phyloP scores from a whole-genome alignment of 2,113 vertebrate genomes.

The Helogale parvula region DNA sequence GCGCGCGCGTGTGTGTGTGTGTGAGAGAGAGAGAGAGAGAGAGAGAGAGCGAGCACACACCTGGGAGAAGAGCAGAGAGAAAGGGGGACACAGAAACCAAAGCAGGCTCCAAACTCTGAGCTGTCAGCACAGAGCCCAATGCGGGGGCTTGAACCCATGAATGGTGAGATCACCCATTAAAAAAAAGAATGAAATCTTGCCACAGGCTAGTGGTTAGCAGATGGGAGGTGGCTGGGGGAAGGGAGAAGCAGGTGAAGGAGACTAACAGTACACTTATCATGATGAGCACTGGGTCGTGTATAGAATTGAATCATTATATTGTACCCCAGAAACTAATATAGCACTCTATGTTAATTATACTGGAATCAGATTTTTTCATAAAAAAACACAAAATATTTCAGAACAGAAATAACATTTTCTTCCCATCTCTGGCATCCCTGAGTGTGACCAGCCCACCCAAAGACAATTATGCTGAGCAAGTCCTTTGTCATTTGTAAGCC shows the following conservation, averaged over 20 bases:
- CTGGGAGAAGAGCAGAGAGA: too few species aligned
- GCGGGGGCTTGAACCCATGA: too few species aligned
- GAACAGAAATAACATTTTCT: not conserved
- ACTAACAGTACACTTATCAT: not conserved
- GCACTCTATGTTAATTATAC: not conserved
- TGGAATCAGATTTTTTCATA: not conserved
- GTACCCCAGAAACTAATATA: not conserved
- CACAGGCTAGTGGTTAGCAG: too few species aligned
- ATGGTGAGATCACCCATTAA: too few species aligned
- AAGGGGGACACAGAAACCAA: too few species aligned
- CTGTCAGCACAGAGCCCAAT: too few species aligned
- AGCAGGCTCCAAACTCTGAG: too few species aligned
- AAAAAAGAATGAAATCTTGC: too few species aligned
- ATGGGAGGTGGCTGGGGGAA: too few species aligned
- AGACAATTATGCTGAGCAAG: not conserved
- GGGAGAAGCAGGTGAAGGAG: not conserved
- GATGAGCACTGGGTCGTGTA: not conserved
- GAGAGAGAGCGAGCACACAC: too few species aligned
- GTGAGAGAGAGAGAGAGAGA: too few species aligned
- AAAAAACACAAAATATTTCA: not conserved
- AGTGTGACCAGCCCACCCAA: not conserved
- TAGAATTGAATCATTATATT: not conserved
- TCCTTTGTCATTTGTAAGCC: not conserved
- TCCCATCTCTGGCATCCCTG: not conserved
- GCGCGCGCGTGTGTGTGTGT: too few species aligned